Base-by-base conservation (phyloP, 2,797 vertebrate species). In the Eidolon dupreanum region DNA sequence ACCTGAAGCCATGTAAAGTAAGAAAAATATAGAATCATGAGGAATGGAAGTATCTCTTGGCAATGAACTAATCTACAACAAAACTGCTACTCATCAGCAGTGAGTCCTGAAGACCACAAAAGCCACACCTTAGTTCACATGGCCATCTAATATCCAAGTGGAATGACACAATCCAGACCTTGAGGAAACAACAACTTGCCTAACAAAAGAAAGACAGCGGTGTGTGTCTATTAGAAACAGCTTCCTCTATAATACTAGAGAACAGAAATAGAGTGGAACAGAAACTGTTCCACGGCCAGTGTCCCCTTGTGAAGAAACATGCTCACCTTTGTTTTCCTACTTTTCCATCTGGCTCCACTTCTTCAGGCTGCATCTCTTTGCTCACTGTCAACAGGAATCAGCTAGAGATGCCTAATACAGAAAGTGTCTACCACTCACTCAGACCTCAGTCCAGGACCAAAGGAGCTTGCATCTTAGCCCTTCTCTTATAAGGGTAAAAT, bases 21-120 rank as follows among this genome's bases (percentile, higher is more conserved):
- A 74, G 31, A 15, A 71, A 95, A 86, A 91, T 8, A 53, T 0
- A 85, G 51, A 78, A n/a, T 82, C 81, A 24, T 0, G 1, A 49
- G 87, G 16, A 55, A 1, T 90, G 46, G 81, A 95, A 95, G 90
- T 94, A 70, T 83, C 81, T 88, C 90, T 93, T 96, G 95, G 87
- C 94, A 78, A 53, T 1, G 4, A 28, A 49, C 24, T 16, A 15
- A 8, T 36, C 95, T 78, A 24, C 28, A 90, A 77, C 43, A 86
- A 90, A 38, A 89, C 3, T 11, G 17, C 59, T 33, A 31, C 53
- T 93, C 87, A 79, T 85, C 65, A 81, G 17, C 81, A 31, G 49
- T 65, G 36, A 55, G 28, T 86, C 86, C 77, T 55, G 9, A 93
- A 94, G 84, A 77, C 85, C 75, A 85, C 36, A 82, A 78, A 75